A percentile compares a stretch with the other conserved stretches of the same genome.
Evolutionary conservation across 2,888 invertebrate genomes (phyloP).

Genomic region (Sphaeridia pumilis): DNA sequence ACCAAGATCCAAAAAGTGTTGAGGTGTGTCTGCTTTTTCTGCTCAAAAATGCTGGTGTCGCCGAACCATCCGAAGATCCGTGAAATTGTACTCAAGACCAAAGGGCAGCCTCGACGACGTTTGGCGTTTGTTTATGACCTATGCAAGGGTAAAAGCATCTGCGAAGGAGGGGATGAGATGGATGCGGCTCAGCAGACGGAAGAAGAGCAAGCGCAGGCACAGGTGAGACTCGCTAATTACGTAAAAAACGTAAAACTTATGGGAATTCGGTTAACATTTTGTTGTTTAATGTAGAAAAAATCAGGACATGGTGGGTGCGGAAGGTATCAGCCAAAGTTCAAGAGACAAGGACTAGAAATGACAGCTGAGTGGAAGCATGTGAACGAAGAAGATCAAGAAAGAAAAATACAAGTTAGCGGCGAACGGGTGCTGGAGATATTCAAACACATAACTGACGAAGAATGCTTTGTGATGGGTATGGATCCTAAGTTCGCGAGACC

Average conservation of each 20-base stretch:
- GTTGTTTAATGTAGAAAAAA: constrained; percentile 46
- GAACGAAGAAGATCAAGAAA: constrained; percentile 96
- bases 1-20: constrained; percentile 94
- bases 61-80: constrained; percentile 82
- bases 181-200: constrained; percentile 65
- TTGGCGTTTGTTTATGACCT: constrained; percentile 92
- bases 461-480: constrained; percentile 86
- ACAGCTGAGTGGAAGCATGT: constrained; percentile 97
- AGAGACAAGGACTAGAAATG: constrained; percentile 79
- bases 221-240: too few relatives aligned
- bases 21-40: constrained; percentile 98
- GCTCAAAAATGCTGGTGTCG: constrained; percentile 90
- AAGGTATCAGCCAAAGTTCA: constrained; percentile 88
- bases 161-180: constrained; percentile 98
- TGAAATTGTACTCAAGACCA: constrained; percentile 89
- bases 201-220: constrained; percentile 37
- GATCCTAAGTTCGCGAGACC: constrained; percentile 95
- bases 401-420: constrained; percentile 83
- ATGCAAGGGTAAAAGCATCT: constrained; percentile 95
- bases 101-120: constrained; percentile 89
- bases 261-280: too few relatives aligned
- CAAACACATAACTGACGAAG: constrained; percentile 91
- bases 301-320: constrained; percentile 92
- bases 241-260: too few relatives aligned
- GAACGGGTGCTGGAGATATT: constrained; percentile 96